Percentiles rank a stretch among this genome's conserved stretches.
Conservation (phyloP, 2,113 vertebrate genomes). For the Tetrao urogallus region DNA sequence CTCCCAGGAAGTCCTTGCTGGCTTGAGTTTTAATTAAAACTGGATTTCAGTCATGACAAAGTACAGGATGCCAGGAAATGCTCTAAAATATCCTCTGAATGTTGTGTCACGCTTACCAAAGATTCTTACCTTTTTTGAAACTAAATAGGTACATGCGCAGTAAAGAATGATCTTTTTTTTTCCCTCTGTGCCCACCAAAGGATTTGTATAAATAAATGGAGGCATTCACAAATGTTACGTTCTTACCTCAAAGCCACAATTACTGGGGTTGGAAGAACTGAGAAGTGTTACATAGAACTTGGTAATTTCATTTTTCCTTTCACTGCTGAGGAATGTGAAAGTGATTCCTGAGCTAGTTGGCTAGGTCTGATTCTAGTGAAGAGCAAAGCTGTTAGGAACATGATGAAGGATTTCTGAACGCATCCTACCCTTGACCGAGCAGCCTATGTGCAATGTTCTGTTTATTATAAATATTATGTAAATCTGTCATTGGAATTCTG, state of each 20-base stretch:
- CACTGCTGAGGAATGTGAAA: background rate
- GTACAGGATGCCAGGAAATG: conserved; percentile 6
- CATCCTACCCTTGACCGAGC: background rate
- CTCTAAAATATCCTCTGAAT: background rate
- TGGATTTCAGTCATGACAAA: conserved; percentile 15
- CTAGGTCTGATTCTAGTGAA: fast-evolving
- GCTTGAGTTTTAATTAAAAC: conserved; percentile 37
- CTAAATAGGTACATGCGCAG: background rate
- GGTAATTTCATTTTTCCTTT: background rate
- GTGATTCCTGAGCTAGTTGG: background rate
- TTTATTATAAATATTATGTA: fast-evolving
- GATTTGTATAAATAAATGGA: background rate
- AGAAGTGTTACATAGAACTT: background rate
- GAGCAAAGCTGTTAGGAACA: fast-evolving
- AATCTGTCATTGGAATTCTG: background rate
- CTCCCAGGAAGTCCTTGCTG: conserved; percentile 30
- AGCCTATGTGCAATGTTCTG: background rate
- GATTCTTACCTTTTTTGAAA: background rate
- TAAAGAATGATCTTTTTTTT: background rate
- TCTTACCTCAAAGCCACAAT: background rate
- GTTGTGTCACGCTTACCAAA: background rate
- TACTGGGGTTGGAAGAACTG: background rate
- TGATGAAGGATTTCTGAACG: background rate
- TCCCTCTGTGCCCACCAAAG: background rate
- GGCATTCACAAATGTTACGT: background rate